phyloP scores from a whole-genome alignment of 2,113 vertebrate genomes.

The Cettia cetti region DNA sequence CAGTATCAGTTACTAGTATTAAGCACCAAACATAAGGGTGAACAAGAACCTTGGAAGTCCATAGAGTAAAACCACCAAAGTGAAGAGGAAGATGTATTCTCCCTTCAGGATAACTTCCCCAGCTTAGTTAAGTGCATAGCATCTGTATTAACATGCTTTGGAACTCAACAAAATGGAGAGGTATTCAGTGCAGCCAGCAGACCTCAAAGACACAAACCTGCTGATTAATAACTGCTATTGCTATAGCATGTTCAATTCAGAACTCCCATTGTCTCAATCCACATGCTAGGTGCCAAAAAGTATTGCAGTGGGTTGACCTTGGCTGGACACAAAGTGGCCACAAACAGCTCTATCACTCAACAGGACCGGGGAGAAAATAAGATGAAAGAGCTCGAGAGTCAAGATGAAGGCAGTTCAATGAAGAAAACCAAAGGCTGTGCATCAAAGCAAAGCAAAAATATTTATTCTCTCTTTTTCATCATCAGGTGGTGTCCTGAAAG shows the following conservation, averaged over 20 bases:
- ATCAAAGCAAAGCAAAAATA: neutral
- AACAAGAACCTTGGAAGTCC: neutral
- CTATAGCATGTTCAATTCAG: neutral
- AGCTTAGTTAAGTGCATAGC: neutral
- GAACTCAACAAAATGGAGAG: neutral
- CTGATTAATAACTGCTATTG: neutral
- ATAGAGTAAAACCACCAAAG: neutral
- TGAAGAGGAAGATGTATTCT: neutral
- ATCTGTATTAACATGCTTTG: neutral
- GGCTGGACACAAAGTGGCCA: neutral
- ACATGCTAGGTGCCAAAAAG: neutral
- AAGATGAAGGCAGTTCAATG: neutral
- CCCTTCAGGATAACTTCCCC: neutral
- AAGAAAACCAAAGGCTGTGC: neutral
- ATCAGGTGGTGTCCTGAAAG: neutral
- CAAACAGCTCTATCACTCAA: neutral
- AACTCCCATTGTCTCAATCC: neutral
- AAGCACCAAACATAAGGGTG: neutral
- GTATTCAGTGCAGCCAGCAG: neutral
- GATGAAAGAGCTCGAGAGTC: fast-evolving
- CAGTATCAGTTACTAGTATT: neutral
- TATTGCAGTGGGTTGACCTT: neutral
- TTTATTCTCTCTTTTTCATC: neutral
- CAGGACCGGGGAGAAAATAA: neutral
- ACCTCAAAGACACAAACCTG: neutral